Evolutionary conservation across 2,113 vertebrate species (phyloP), one percentile per base, ranked within the genome.

Genomic region (Steatornis caripensis): DNA sequence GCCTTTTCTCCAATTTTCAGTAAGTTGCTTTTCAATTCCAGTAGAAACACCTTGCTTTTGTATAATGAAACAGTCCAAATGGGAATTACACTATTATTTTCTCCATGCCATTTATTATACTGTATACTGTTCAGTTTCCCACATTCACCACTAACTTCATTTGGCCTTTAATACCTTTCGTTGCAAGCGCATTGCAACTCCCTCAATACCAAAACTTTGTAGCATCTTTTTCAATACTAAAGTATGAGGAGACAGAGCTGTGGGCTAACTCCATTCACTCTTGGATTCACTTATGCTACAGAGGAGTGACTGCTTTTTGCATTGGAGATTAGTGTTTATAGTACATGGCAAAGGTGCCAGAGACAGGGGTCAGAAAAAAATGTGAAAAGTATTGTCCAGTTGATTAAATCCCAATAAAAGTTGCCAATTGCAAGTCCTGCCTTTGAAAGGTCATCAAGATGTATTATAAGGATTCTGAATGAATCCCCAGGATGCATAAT

Each of bases 371-470:
- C 62, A 92, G 58, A 45, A 90, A 58, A 86, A 88, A 46, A 89
- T 34, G 37, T 29, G 54, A 77, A 34, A 92, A 83, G 46, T 89
- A 95, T 90, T 78, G 96, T 90, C 94, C 93, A 93, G 93, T 66
- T 95, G 89, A 96, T 93, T 96, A 95, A 95, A 92, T 70, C n/a
- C 37, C 93, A 90, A 95, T 90, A 92, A 90, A 95, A 90, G 49
- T 70, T 90, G 79, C 54, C 88, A 93, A 93, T 93, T 92, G 64
- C 0, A 0, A 80, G 71, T 84, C 86, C 76, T 93, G 68, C 71
- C 83, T 95, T 84, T 95, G 54, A 95, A 95, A 97, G 93, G 92
- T 96, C 91, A 90, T 95, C 86, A 92, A 54, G 94, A 93, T n/a
- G n/a, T 61, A 81, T 95, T 92, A 95, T 92, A 93, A 70, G 54